Conservation (phyloP, 2,888 invertebrate species). For the Keiferia lycopersicella region DNA sequence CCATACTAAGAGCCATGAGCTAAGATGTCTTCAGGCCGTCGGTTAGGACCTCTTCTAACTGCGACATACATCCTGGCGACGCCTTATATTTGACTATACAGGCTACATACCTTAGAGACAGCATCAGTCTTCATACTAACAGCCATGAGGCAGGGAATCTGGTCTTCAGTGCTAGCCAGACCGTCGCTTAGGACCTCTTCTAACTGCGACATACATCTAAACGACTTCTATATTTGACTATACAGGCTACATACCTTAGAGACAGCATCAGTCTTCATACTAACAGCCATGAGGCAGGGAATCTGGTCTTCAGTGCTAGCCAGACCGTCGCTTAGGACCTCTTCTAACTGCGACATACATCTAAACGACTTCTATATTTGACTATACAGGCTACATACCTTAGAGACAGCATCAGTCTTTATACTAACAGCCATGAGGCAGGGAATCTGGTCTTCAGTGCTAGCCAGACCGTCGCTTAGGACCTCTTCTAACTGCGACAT, state of each 20-base stretch:
- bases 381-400: too few species aligned
- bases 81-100: too few species aligned
- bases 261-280: constrained; percentile 84
- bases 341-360: constrained; percentile 94
- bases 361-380: too few species aligned
- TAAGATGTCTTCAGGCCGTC: constrained; percentile 85
- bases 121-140: constrained; percentile 87
- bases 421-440: constrained; percentile 92
- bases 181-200: constrained; percentile 88
- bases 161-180: constrained; percentile 75
- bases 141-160: constrained; percentile 88
- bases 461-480: constrained; percentile 83
- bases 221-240: too few species aligned
- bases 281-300: constrained; percentile 90
- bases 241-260: too few species aligned
- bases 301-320: constrained; percentile 70
- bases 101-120: constrained; percentile 78
- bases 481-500: constrained; percentile 94
- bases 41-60: constrained; percentile 92
- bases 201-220: constrained; percentile 94
- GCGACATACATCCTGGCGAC: constrained; percentile 96
- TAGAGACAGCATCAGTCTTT: constrained; percentile 83
- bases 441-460: too few species aligned
- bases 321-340: constrained; percentile 86
- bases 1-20: constrained; percentile 90